Conservation (phyloP, 2,113 vertebrate species). For the Grus americana region DNA sequence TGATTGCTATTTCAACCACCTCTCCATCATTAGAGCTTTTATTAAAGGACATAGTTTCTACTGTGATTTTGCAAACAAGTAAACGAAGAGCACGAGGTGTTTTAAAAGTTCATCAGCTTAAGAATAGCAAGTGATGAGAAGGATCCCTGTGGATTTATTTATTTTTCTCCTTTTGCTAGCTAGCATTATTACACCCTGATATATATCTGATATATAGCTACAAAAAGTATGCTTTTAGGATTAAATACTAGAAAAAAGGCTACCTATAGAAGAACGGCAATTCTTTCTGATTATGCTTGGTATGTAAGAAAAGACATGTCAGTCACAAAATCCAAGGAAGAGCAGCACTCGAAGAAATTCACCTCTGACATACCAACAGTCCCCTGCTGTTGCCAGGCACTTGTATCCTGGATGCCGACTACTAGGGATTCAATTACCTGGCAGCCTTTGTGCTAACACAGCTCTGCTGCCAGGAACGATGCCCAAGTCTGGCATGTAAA, state of each 20-base stretch:
- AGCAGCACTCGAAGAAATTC: neutral
- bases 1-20: neutral
- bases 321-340: neutral
- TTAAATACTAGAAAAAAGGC: neutral
- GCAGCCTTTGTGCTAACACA: neutral
- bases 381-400: neutral
- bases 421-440: neutral
- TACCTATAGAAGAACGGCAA: neutral
- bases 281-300: neutral
- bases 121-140: neutral
- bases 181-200: neutral
- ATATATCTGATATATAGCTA: neutral
- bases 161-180: neutral
- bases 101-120: neutral
- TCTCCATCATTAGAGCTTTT: neutral
- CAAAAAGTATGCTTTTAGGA: neutral
- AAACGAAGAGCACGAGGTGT: neutral
- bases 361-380: neutral
- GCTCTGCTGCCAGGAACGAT: neutral
- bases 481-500: neutral
- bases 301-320: neutral
- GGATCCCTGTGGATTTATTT: neutral
- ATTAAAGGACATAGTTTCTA: neutral
- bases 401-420: neutral
- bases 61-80: neutral